A percentile compares a stretch with the other conserved stretches of the same genome.
Evolutionary conservation across 2,888 invertebrate species (phyloP).

Genomic region (Pheosia gnoma): DNA sequence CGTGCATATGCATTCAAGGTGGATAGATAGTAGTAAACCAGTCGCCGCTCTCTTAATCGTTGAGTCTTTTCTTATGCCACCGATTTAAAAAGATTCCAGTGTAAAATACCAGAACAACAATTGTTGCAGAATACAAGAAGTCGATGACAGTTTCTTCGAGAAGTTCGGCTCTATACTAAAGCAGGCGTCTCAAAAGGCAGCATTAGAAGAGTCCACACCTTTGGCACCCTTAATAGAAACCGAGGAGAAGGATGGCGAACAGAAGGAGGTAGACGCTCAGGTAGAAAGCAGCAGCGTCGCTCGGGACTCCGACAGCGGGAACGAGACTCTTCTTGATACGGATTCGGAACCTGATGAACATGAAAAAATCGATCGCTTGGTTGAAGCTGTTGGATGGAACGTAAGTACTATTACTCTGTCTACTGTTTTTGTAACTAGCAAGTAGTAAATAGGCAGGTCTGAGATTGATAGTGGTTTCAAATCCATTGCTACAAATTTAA

Average conservation of each 20-base stretch:
- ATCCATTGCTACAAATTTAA: too few species aligned
- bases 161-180: constrained; percentile 90
- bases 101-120: background rate
- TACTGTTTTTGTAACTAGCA: constrained; percentile 1
- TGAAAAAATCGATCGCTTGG: constrained; percentile 85
- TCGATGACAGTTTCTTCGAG: constrained; percentile 93
- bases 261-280: constrained; percentile 61
- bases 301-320: constrained; percentile 79
- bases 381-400: constrained; percentile 88
- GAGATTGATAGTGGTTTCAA: too few species aligned
- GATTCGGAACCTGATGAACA: constrained; percentile 88
- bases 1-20: too few species aligned
- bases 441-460: background rate
- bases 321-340: constrained; percentile 84
- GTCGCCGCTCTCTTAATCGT: too few species aligned
- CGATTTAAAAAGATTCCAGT: background rate
- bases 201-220: constrained; percentile 81
- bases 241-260: constrained; percentile 73
- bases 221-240: constrained; percentile 79
- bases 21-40: too few species aligned
- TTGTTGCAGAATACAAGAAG: constrained; percentile 89
- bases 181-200: constrained; percentile 85
- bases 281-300: constrained; percentile 65
- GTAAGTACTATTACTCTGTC: constrained; percentile 81
- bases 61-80: background rate